phyloP scores from a whole-genome alignment of 2,797 vertebrate species.

The Microctenopoma stevenorrisi region DNA sequence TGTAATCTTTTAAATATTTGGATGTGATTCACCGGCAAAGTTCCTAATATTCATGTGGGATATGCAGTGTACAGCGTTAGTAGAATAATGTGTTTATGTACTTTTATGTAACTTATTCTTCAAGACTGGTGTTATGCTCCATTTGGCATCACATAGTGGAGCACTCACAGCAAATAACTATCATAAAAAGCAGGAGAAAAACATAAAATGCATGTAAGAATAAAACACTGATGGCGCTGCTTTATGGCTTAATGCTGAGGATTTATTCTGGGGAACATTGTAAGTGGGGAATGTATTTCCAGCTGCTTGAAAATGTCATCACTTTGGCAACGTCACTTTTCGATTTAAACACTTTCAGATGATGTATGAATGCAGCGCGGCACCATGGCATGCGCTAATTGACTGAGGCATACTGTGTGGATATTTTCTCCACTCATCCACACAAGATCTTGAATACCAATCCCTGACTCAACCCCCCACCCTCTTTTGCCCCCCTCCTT shows the following conservation, averaged over 20 bases:
- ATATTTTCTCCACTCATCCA: slow-evolving; percentile 61
- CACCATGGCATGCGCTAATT: slow-evolving; percentile 70
- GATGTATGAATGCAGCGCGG: slow-evolving; percentile 62
- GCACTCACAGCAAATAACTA: slow-evolving; percentile 18
- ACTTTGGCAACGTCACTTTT: slow-evolving; percentile 67
- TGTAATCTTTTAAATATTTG: not conserved
- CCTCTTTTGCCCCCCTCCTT: too few relatives aligned
- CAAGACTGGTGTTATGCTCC: slow-evolving; percentile 4
- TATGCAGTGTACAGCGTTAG: not conserved
- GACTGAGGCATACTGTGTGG: slow-evolving; percentile 67
- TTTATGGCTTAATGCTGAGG: slow-evolving; percentile 46
- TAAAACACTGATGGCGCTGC: slow-evolving; percentile 42
- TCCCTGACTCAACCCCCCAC: slow-evolving; percentile 16
- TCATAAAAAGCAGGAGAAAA: slow-evolving; percentile 28
- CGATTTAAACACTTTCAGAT: slow-evolving; percentile 68
- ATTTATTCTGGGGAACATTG: slow-evolving; percentile 47
- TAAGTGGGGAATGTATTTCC: slow-evolving; percentile 50
- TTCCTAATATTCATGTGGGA: not conserved
- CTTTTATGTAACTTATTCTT: not conserved
- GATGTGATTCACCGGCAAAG: not conserved
- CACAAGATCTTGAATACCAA: slow-evolving; percentile 61
- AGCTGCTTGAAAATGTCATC: slow-evolving; percentile 68
- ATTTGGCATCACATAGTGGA: not conserved
- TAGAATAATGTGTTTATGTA: not conserved
- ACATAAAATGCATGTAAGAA: slow-evolving; percentile 21